Conservation (phyloP, 2,113 vertebrate genomes). For the Hippocampus barbouri region DNA sequence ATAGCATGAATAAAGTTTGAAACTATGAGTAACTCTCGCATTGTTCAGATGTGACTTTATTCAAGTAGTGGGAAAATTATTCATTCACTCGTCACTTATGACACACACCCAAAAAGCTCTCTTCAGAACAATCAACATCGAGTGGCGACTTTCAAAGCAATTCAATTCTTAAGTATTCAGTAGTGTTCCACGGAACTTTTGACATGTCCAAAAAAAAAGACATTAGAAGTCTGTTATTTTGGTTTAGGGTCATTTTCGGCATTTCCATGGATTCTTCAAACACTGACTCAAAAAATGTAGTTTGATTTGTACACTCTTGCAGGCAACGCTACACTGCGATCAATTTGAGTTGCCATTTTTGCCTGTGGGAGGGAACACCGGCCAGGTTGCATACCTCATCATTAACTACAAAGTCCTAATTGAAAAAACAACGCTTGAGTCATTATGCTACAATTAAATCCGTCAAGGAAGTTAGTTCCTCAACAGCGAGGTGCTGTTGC, state of each 20-base stretch:
- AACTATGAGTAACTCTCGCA: not conserved
- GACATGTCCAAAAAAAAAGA: no score
- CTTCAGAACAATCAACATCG: not conserved
- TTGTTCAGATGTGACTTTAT: not conserved
- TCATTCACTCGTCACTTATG: not conserved
- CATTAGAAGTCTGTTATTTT: not conserved
- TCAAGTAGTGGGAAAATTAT: not conserved
- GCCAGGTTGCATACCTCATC: not conserved
- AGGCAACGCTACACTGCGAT: not conserved
- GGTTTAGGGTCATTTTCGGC: not conserved
- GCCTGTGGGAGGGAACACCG: not conserved
- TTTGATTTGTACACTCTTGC: not conserved
- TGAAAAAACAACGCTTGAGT: not conserved
- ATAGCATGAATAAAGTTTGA: conserved; percentile 11
- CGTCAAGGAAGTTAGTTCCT: not conserved
- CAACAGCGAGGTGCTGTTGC: not conserved
- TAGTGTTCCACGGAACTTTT: not conserved
- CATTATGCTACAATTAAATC: not conserved
- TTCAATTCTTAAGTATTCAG: not conserved
- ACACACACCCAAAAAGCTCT: not conserved
- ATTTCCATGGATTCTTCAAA: not conserved
- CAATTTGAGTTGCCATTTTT: not conserved
- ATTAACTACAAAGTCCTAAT: not conserved
- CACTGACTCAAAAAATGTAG: not conserved
- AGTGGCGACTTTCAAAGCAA: not conserved